These are phyloP conservation scores for Heliconius hermathena DNA, from an alignment of 1,140 invertebrate genomes.

Conservation along the genomic window DNA sequence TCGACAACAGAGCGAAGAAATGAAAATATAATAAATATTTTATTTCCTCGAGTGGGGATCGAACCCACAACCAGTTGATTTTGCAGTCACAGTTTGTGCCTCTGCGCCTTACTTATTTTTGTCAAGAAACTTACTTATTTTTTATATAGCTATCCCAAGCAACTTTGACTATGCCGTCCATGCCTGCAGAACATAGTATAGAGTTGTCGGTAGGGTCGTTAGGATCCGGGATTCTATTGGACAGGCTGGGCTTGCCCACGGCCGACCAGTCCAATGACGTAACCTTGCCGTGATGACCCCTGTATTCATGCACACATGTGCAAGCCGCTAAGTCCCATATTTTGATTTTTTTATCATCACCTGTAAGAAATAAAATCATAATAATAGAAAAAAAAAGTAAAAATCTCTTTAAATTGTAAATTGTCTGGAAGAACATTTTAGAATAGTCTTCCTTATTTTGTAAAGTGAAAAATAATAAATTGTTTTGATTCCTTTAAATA, in stretches of 20 bases:
- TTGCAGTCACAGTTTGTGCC: no score
- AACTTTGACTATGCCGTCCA: conserved; percentile 77
- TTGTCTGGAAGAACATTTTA: no score
- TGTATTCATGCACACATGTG: conserved; percentile 85
- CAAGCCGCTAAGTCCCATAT: conserved; percentile 83
- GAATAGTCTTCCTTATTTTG: no score
- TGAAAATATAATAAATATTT: no score
- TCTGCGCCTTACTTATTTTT: no score
- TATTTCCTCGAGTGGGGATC: no score
- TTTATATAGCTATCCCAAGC: conserved; percentile 72
- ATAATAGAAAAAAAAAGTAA: no score
- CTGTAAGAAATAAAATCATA: conserved; percentile 42
- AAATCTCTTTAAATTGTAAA: no score
- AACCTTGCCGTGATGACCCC: conserved; percentile 89
- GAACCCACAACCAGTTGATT: no score
- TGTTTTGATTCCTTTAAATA: no score
- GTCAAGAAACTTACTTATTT: conserved; percentile 65
- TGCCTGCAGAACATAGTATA: conserved; percentile 74
- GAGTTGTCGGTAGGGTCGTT: conserved; percentile 62
- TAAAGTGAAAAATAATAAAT: no score
- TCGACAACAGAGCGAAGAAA: no score
- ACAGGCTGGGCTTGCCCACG: conserved; percentile 65
- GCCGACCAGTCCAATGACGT: conserved; percentile 85
- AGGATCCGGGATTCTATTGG: conserved; percentile 82
- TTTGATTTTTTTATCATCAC: conserved; percentile 83